Evolutionary conservation across 2,797 vertebrate genomes (phyloP).

Genomic region (Urosaurus nigricauda): DNA sequence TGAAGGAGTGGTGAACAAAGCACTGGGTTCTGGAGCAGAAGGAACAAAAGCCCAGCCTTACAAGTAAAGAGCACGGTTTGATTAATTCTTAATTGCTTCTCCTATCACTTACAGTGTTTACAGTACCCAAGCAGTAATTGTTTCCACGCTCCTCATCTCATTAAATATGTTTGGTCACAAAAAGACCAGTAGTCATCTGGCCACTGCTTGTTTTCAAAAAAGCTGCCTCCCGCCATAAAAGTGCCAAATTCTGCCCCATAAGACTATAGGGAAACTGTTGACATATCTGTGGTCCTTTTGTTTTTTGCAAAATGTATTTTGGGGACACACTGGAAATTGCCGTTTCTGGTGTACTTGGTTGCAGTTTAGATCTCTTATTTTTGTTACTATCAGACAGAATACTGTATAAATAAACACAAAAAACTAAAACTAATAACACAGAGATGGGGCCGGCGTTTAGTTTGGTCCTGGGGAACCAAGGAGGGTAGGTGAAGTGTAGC

Average conservation of each 20-base stretch:
- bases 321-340: too few relatives aligned
- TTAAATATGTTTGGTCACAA: too few relatives aligned
- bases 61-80: slow-evolving; percentile 79
- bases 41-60: slow-evolving; percentile 78
- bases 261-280: too few relatives aligned
- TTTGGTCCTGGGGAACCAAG: neutral
- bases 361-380: neutral
- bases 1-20: slow-evolving; percentile 84
- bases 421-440: too few relatives aligned
- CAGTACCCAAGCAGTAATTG: too few relatives aligned
- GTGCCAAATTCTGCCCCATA: too few relatives aligned
- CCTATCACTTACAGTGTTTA: neutral
- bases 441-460: neutral
- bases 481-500: neutral
- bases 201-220: too few relatives aligned
- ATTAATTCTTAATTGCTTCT: neutral
- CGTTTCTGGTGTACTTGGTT: neutral
- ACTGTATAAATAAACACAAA: too few relatives aligned
- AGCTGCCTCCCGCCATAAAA: too few relatives aligned
- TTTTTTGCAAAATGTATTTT: too few relatives aligned
- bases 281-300: too few relatives aligned
- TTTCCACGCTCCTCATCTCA: neutral
- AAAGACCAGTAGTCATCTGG: too few relatives aligned
- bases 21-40: slow-evolving; percentile 78
- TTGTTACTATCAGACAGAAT: neutral